Percentiles rank a stretch among this genome's conserved stretches.
Evolutionary conservation across 2,113 vertebrate species (phyloP).

Genomic region (Puffinus mauretanicus): DNA sequence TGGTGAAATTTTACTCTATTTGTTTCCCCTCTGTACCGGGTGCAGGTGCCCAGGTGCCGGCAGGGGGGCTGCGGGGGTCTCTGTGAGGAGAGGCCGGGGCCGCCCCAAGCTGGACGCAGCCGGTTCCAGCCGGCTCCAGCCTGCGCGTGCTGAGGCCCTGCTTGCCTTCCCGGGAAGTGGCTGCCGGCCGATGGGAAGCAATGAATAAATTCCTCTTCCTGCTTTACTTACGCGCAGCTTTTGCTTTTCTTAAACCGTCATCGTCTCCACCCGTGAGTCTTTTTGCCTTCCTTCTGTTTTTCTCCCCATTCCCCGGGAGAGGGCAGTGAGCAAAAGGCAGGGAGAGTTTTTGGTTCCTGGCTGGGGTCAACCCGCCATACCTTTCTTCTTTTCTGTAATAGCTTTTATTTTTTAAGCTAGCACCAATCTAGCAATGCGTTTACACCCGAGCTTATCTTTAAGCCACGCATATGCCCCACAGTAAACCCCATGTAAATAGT

Average conservation of each 20-base stretch:
- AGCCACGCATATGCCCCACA: not conserved
- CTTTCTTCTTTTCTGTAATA: not conserved
- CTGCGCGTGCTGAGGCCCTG: fast-evolving
- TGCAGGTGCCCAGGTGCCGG: not conserved
- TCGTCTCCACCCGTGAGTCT: not conserved
- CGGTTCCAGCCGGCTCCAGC: not conserved
- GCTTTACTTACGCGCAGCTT: not conserved
- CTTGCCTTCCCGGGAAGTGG: not conserved
- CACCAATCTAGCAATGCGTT: not conserved
- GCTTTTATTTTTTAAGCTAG: not conserved
- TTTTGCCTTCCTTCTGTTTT: not conserved
- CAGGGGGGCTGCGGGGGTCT: too few species aligned
- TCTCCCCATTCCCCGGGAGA: not conserved
- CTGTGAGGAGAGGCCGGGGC: not conserved
- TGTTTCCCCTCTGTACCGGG: not conserved
- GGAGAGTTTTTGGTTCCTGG: not conserved
- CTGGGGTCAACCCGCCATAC: fast-evolving
- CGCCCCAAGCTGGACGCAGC: too few species aligned
- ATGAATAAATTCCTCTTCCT: too few species aligned
- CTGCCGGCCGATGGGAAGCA: not conserved
- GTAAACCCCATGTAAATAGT: not conserved
- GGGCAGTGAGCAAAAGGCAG: fast-evolving
- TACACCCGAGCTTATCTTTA: not conserved
- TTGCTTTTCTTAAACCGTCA: not conserved
- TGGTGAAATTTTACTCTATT: not conserved